Conservation (phyloP, 2,888 invertebrate species). For the Hylaea fasciaria region DNA sequence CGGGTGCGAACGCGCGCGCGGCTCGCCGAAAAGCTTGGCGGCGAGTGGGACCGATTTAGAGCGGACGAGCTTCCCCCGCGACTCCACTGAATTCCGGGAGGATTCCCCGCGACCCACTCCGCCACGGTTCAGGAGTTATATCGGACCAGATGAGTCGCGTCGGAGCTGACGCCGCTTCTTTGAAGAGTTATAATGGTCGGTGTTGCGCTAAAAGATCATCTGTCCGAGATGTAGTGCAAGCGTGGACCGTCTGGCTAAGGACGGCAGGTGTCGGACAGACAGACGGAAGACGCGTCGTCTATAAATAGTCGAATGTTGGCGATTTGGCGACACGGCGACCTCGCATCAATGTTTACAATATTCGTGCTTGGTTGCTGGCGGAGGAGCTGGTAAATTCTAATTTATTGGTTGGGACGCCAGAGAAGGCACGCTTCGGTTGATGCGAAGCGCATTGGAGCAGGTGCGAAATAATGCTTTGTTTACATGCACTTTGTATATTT, state of each 20-base stretch:
- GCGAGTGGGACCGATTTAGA: conserved; percentile 82
- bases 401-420: conserved; percentile 41
- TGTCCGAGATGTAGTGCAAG: conserved; percentile 48
- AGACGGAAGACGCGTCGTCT: conserved; percentile 77
- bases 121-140: conserved; percentile 67
- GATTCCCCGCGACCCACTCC: conserved; percentile 80
- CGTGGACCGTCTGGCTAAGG: conserved; percentile 53
- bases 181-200: conserved; percentile 55
- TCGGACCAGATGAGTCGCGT: conserved; percentile 65
- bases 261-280: conserved; percentile 77
- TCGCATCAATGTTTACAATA: conserved; percentile 79
- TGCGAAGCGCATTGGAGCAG: conserved; percentile 43
- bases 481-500: conserved; percentile 38
- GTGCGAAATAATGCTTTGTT: conserved; percentile 41
- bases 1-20: conserved; percentile 57
- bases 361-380: conserved; percentile 61
- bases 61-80: conserved; percentile 73
- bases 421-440: conserved; percentile 43
- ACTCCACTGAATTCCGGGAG: conserved; percentile 78
- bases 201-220: conserved; percentile 38
- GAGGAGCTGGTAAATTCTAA: conserved; percentile 48
- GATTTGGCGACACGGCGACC: conserved; percentile 77
- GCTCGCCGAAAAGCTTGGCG: conserved; percentile 73
- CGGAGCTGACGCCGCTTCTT: conserved; percentile 41
- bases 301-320: conserved; percentile 77